These are phyloP conservation scores for Choristoneura fumiferana DNA, from an alignment of 1,140 invertebrate genomes.

Conservation along the genomic window DNA sequence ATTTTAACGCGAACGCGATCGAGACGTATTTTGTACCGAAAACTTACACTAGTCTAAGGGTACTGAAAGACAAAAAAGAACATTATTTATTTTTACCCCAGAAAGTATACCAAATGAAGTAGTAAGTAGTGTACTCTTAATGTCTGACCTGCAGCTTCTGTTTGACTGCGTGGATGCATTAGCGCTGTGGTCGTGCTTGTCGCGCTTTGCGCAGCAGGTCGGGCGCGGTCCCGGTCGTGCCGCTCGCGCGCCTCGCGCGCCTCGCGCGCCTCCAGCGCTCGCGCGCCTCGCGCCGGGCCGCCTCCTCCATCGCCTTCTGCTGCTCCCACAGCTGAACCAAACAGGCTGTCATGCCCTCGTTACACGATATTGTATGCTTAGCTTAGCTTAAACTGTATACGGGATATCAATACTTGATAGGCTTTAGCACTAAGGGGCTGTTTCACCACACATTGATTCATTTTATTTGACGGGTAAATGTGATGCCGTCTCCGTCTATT, in stretches of 20 bases:
- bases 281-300: slow-evolving; percentile 71
- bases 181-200: slow-evolving; percentile 96
- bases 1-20: no score
- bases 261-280: slow-evolving; percentile 60
- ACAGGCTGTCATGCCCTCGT: slow-evolving; percentile 17
- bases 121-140: no score
- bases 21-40: no score
- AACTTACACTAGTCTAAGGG: no score
- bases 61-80: no score
- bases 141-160: slow-evolving; percentile 89
- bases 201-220: slow-evolving; percentile 93
- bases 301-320: slow-evolving; percentile 85
- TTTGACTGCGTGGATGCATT: slow-evolving; percentile 97
- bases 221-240: slow-evolving; percentile 87
- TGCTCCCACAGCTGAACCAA: slow-evolving; percentile 87
- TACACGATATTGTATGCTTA: neutral
- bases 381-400: neutral
- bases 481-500: no score
- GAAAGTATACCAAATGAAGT: no score
- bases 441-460: no score
- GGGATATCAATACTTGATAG: no score
- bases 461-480: no score
- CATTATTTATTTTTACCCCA: no score
- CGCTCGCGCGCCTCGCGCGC: slow-evolving; percentile 84
- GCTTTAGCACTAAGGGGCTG: no score